These are phyloP conservation scores for Arnoldichthys spilopterus DNA, from an alignment of 2,797 vertebrate genomes.

Conservation along the genomic window DNA sequence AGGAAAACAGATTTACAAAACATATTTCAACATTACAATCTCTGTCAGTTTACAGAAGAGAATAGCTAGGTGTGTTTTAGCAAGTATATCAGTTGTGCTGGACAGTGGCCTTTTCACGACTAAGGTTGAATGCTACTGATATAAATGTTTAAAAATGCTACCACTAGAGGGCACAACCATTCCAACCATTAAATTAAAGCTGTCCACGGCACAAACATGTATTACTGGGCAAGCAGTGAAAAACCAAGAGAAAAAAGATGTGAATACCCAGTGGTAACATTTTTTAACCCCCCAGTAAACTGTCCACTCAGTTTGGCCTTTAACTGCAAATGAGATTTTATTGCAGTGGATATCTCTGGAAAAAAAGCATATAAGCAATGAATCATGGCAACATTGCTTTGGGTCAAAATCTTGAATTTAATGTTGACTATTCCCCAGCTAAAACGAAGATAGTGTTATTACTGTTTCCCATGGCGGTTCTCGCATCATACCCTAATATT, in stretches of 20 bases:
- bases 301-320: not conserved
- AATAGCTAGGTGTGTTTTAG: too few relatives aligned
- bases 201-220: not conserved
- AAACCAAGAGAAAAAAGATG: not conserved
- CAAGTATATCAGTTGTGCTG: too few relatives aligned
- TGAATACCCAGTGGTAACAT: conserved; percentile 1
- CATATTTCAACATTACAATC: too few relatives aligned
- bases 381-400: not conserved
- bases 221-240: not conserved
- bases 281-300: not conserved
- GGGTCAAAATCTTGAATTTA: not conserved
- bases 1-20: too few relatives aligned
- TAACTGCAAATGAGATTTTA: conserved; percentile 2
- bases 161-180: conserved; percentile 14
- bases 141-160: not conserved
- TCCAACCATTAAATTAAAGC: not conserved
- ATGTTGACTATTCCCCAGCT: not conserved
- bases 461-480: conserved; percentile 1
- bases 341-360: not conserved
- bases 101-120: too few relatives aligned
- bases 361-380: not conserved
- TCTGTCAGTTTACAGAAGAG: too few relatives aligned
- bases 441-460: not conserved
- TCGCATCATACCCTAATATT: conserved; percentile 2
- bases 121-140: not conserved